Base-by-base conservation (phyloP, 2,113 vertebrate genomes). In the Channa maculata region DNA sequence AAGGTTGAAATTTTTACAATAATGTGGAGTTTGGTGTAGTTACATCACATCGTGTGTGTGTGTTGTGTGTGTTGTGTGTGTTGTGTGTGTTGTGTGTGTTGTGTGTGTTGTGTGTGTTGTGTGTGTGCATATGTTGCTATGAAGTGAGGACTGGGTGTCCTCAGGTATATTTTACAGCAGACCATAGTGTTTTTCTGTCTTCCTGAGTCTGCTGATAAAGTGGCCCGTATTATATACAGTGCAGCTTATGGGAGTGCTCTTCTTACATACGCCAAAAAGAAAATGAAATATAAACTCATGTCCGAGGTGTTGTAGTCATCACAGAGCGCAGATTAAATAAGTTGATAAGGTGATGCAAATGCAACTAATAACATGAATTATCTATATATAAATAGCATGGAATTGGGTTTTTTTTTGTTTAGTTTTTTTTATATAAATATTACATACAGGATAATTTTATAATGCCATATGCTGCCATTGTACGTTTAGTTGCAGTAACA, bases 141-240 rank as follows among this genome's bases (percentile, higher is more conserved):
- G 24, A 24, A 24, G 24, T 24, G 24, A 24, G 24, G 24, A 1
- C 1, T 1, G 24, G 24, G 24, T 24, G 24, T 24, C 24, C 24
- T 24, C 24, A 24, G 24, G 24, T 24, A 24, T 15, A 14, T 53
- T 38, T 45, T 45, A 2, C 15, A 38, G 3, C 6, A 49, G 24
- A 63, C 36, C 8, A 13, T 0, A 0, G 37, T 41, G 38, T 80
- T 88, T 70, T 66, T 52, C 37, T 68, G 43, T 51, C 77, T 64
- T 79, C 57, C 75, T 84, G 89, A 86, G 77, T 65, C 60, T 84
- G n/a, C n/a, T n/a, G 86, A 88, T 87, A 84, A 86, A 68, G 76
- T 77, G 68, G 76, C 73, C 65, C 65, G 41, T 3, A 13, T 46
- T 58, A 52, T 71, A 48, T 49, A 65, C 38, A 57, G 61, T 49